phyloP scores from a whole-genome alignment of 23 tunicate species.

The Ascidia mentula region DNA sequence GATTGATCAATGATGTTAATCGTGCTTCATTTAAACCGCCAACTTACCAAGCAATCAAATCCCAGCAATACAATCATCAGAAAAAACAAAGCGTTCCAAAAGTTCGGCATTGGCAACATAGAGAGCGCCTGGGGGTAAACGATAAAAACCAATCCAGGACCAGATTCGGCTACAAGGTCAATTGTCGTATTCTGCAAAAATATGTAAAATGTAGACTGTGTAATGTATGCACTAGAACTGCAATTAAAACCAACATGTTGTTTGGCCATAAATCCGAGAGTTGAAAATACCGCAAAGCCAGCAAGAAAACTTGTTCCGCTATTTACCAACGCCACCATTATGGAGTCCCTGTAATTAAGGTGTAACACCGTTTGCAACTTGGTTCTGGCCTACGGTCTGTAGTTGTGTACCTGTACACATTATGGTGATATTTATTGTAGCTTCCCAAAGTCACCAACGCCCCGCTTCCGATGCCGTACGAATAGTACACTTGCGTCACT shows the following conservation, averaged over 20 bases:
- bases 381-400: no score
- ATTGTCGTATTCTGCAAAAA: slow-evolving; percentile 17
- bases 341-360: background rate
- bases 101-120: slow-evolving; percentile 17
- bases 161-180: slow-evolving; percentile 25
- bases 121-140: slow-evolving; percentile 24
- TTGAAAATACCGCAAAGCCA: slow-evolving; percentile 23
- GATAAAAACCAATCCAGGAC: slow-evolving; percentile 25
- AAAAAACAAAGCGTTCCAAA: slow-evolving; percentile 30
- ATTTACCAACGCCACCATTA: slow-evolving; percentile 8
- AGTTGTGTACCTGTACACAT: slow-evolving; percentile 17
- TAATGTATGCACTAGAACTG: background rate
- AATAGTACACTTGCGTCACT: slow-evolving; percentile 33
- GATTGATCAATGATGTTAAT: no score
- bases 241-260: background rate
- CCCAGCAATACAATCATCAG: slow-evolving; percentile 26
- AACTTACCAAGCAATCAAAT: slow-evolving; percentile 26
- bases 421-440: slow-evolving; percentile 18
- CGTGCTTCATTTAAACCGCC: no score
- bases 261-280: slow-evolving; percentile 25
- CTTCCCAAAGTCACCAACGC: slow-evolving; percentile 23
- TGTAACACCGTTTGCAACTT: background rate
- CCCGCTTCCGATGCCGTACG: slow-evolving; percentile 28
- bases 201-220: background rate
- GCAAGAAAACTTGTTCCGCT: slow-evolving; percentile 26